Conservation (phyloP, 1,140 invertebrate species). For the Drosophila watanabei region DNA sequence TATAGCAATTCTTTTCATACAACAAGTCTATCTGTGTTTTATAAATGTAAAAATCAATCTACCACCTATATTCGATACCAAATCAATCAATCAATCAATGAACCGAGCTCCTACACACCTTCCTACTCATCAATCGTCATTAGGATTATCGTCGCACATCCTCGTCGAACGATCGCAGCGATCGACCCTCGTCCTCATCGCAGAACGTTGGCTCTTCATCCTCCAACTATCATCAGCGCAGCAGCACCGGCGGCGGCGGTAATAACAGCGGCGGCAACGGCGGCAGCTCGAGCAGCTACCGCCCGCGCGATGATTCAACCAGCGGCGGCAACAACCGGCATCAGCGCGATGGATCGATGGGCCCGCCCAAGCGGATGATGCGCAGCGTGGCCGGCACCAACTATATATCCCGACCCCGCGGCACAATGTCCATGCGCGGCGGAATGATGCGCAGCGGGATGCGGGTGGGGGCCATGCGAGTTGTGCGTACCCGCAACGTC, state of each 20-base stretch:
- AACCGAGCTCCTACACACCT: conserved; percentile 80
- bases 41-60: conserved; percentile 55
- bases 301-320: conserved; percentile 67
- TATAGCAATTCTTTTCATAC: conserved; percentile 71
- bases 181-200: conserved; percentile 77
- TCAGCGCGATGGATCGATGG: conserved; percentile 79
- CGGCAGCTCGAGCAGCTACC: conserved; percentile 67
- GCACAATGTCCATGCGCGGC: conserved; percentile 65
- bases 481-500: conserved; percentile 61
- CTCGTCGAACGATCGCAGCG: conserved; percentile 77
- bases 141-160: conserved; percentile 83
- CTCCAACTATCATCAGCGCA: conserved; percentile 74
- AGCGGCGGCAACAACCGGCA: conserved; percentile 51
- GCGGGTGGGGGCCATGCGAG: conserved; percentile 74
- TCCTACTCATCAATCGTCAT: conserved; percentile 84
- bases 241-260: conserved; percentile 52
- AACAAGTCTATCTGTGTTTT: conserved; percentile 55
- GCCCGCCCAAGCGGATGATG: conserved; percentile 78
- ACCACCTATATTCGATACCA: conserved; percentile 65
- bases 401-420: conserved; percentile 76
- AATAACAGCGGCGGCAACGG: conserved; percentile 40
- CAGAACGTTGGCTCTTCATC: conserved; percentile 74
- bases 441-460: conserved; percentile 73
- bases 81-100: conserved; percentile 57
- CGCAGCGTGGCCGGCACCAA: conserved; percentile 75